These are phyloP conservation scores for Papilio xuthus DNA, from an alignment of 1,140 invertebrate species.

Conservation along the genomic window DNA sequence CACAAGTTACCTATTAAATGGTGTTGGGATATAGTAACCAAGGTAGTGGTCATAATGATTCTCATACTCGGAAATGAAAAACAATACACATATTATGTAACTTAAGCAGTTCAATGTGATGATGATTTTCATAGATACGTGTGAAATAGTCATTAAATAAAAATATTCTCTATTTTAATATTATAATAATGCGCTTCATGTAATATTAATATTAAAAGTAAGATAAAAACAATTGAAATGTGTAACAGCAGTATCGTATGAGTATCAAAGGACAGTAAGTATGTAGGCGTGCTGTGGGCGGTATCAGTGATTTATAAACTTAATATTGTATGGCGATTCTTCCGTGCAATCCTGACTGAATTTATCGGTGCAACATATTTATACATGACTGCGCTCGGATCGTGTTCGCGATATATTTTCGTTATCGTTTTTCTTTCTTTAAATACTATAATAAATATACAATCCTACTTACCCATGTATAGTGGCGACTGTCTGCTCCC, in stretches of 20 bases:
- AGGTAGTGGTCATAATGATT: no score
- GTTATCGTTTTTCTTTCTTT: background rate
- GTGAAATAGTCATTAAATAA: background rate
- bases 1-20: no score
- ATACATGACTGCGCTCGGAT: slow-evolving; percentile 23
- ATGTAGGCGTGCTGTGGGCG: slow-evolving; percentile 53
- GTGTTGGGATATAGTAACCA: no score
- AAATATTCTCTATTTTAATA: background rate
- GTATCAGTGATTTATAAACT: slow-evolving; percentile 52
- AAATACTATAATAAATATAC: slow-evolving; percentile 18
- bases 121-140: background rate
- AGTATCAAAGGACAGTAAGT: slow-evolving; percentile 47
- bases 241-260: background rate
- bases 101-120: background rate
- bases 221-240: background rate
- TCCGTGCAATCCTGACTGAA: slow-evolving; percentile 30
- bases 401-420: background rate
- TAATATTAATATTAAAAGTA: background rate
- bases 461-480: slow-evolving; percentile 90
- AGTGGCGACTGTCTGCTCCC: slow-evolving; percentile 95
- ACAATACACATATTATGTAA: no score
- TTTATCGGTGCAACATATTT: slow-evolving; percentile 34
- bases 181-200: background rate
- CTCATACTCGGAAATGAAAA: no score
- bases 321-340: slow-evolving; percentile 48